Evolutionary conservation across 1,140 invertebrate genomes (phyloP).

Genomic region (Leptoteleia sp.): DNA sequence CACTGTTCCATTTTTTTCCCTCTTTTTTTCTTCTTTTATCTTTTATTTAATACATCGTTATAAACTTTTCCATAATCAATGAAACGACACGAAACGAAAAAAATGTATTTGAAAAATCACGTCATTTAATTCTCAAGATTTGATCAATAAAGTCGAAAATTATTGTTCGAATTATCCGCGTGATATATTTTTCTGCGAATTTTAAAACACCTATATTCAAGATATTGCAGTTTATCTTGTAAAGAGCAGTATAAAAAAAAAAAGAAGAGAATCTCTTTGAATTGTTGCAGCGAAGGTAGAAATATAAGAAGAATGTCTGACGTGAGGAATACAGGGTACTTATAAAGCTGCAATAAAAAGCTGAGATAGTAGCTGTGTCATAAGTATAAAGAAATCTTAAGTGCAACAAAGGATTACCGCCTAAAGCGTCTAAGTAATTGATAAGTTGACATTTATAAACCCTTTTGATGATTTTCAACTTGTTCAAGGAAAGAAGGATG

Average conservation of each 20-base stretch:
- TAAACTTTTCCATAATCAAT: no score
- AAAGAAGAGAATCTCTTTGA: constrained; percentile 12
- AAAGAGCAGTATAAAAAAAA: constrained; percentile 37
- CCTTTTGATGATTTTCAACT: constrained; percentile 19
- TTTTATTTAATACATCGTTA: no score
- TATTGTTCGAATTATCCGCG: constrained; percentile 1
- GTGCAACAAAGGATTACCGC: constrained; percentile 33
- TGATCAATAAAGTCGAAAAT: background rate
- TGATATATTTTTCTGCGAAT: constrained; percentile 25
- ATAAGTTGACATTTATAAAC: constrained; percentile 38
- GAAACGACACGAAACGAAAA: no score
- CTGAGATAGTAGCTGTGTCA: constrained; percentile 17
- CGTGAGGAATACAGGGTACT: constrained; percentile 47
- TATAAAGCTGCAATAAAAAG: constrained; percentile 38
- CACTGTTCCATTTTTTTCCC: background rate
- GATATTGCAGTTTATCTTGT: constrained; percentile 39
- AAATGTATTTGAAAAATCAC: background rate
- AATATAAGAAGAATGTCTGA: constrained; percentile 35
- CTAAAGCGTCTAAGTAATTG: constrained; percentile 33
- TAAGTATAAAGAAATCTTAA: constrained; percentile 41
- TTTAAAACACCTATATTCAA: constrained; percentile 21
- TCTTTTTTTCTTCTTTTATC: no score
- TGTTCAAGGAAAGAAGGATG: background rate
- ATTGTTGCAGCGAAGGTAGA: constrained; percentile 18
- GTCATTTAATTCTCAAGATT: background rate